Evolutionary conservation across 2,113 vertebrate genomes (phyloP).

Genomic region (Hemiprocne comata): DNA sequence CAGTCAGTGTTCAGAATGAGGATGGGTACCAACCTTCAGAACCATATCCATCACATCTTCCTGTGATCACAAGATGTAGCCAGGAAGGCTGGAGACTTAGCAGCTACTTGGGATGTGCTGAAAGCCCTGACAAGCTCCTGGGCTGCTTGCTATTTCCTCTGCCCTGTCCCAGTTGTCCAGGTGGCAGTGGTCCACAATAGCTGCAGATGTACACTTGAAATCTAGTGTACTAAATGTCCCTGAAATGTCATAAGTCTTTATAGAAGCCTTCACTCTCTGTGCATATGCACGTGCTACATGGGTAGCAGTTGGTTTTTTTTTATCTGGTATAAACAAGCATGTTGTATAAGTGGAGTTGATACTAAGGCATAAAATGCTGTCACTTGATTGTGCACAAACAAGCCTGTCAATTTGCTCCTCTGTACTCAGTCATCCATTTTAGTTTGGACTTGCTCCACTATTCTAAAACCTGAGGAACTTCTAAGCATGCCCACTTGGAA

Average conservation of each 20-base stretch:
- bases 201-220: not conserved
- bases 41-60: not conserved
- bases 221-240: not conserved
- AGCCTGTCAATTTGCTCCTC: not conserved
- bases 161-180: not conserved
- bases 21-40: not conserved
- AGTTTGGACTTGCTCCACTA: not conserved
- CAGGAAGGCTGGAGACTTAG: not conserved
- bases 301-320: not conserved
- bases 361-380: not conserved
- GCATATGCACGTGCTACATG: not conserved
- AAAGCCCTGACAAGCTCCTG: not conserved
- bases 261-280: not conserved
- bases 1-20: not conserved
- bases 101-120: not conserved
- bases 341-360: not conserved
- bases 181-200: not conserved
- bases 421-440: not conserved
- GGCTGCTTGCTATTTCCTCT: not conserved
- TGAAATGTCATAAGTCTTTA: not conserved
- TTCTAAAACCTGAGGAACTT: constrained; percentile 15
- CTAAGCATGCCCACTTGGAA: not conserved
- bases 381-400: not conserved
- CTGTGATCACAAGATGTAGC: not conserved
- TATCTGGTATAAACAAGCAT: not conserved